phyloP scores from a whole-genome alignment of 2,888 invertebrate species.

The Spodoptera picta region DNA sequence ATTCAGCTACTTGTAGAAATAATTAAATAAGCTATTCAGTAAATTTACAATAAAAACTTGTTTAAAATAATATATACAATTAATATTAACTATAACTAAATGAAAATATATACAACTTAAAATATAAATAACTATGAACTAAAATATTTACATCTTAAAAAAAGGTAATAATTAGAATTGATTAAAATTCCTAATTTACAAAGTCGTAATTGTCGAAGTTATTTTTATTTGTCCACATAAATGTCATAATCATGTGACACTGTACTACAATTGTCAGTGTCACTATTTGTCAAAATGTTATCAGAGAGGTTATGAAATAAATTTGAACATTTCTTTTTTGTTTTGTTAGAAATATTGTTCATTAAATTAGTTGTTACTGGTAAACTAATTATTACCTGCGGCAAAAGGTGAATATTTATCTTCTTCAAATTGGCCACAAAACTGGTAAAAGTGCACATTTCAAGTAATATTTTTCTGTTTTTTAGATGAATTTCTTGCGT shows the following conservation, averaged over 20 bases:
- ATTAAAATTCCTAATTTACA: too few species aligned
- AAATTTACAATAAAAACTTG: too few species aligned
- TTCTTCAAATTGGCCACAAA: neutral
- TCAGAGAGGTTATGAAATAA: slow-evolving; percentile 51
- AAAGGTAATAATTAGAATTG: too few species aligned
- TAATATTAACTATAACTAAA: too few species aligned
- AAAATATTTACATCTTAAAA: too few species aligned
- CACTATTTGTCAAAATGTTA: slow-evolving; percentile 30
- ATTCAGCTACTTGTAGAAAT: too few species aligned
- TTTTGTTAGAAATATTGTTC: slow-evolving; percentile 18
- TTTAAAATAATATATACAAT: too few species aligned
- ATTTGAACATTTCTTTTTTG: slow-evolving; percentile 20
- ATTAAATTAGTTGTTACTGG: slow-evolving; percentile 33
- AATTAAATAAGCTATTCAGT: too few species aligned
- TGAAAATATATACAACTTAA: too few species aligned
- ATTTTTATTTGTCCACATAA: too few species aligned
- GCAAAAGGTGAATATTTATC: slow-evolving; percentile 30
- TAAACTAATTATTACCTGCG: slow-evolving; percentile 1
- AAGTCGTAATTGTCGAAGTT: too few species aligned
- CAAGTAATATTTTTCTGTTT: slow-evolving; percentile 50
- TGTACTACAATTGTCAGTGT: slow-evolving; percentile 27
- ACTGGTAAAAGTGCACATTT: neutral
- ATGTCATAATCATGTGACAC: slow-evolving; percentile 16
- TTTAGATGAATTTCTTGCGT: slow-evolving; percentile 82
- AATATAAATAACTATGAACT: too few species aligned